Conservation (phyloP, 2,113 vertebrate genomes). For the Serilophus lunatus region DNA sequence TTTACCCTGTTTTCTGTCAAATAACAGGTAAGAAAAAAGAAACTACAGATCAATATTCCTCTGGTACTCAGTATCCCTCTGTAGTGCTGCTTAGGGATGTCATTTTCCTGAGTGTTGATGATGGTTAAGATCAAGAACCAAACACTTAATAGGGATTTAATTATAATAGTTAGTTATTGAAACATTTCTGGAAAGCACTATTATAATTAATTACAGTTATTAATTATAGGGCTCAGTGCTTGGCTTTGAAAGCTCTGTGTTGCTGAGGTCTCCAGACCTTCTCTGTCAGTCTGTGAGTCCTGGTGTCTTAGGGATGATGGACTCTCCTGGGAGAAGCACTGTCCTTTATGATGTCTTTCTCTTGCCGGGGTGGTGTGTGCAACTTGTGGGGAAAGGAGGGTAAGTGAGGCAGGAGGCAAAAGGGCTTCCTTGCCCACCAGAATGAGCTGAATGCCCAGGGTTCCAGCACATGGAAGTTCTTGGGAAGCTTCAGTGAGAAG, state of each 20-base stretch:
- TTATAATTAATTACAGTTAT: background rate
- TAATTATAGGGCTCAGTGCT: background rate
- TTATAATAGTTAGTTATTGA: background rate
- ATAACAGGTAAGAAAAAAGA: background rate
- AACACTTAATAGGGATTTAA: background rate
- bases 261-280: background rate
- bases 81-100: background rate
- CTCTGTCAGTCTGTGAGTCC: background rate
- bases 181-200: background rate
- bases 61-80: background rate
- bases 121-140: background rate
- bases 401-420: background rate
- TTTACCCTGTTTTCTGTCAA: background rate
- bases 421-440: background rate
- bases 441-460: background rate
- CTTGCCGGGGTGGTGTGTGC: background rate
- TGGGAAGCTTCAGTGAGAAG: background rate
- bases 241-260: background rate
- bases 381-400: accelerated
- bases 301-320: background rate
- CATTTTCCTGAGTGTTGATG: background rate
- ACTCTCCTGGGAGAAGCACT: background rate
- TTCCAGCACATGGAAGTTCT: background rate
- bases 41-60: background rate
- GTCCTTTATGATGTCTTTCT: background rate